A percentile compares a stretch with the other conserved stretches of the same genome.
Evolutionary conservation across 2,113 vertebrate species (phyloP).

Genomic region (Halichoerus grypus): DNA sequence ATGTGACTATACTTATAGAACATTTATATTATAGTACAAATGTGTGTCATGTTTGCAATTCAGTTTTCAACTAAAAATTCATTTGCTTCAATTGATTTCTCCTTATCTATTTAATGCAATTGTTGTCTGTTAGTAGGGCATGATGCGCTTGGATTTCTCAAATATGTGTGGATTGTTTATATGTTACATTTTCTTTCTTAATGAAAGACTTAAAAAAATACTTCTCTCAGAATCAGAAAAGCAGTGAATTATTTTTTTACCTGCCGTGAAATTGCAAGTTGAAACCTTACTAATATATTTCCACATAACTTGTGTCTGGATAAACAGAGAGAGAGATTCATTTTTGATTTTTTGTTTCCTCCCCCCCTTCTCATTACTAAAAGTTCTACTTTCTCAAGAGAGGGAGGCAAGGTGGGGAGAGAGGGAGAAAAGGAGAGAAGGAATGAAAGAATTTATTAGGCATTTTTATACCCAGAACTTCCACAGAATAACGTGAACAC

Average conservation of each 20-base stretch:
- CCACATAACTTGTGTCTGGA: neutral
- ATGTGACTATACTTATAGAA: neutral
- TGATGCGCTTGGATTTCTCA: conserved; percentile 22
- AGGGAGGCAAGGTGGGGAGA: neutral
- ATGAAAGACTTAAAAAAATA: neutral
- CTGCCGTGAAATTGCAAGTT: neutral
- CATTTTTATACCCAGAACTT: neutral
- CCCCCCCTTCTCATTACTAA: neutral
- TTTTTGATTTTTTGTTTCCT: neutral
- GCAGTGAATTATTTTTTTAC: neutral
- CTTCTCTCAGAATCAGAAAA: neutral
- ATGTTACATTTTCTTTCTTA: neutral
- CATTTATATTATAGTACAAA: conserved; percentile 36
- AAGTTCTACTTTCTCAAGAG: neutral
- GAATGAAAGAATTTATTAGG: neutral
- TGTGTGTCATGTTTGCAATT: conserved; percentile 30
- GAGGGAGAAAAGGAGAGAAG: too few species aligned
- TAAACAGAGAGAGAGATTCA: neutral
- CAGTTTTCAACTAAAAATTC: conserved; percentile 49
- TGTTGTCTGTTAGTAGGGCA: neutral
- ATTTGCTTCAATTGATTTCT: conserved; percentile 36
- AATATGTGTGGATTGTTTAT: neutral
- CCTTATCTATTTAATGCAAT: conserved; percentile 60
- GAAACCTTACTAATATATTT: neutral
- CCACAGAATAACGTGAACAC: neutral